Base-by-base conservation (phyloP, 1,140 invertebrate species). In the Hyphantria cunea region DNA sequence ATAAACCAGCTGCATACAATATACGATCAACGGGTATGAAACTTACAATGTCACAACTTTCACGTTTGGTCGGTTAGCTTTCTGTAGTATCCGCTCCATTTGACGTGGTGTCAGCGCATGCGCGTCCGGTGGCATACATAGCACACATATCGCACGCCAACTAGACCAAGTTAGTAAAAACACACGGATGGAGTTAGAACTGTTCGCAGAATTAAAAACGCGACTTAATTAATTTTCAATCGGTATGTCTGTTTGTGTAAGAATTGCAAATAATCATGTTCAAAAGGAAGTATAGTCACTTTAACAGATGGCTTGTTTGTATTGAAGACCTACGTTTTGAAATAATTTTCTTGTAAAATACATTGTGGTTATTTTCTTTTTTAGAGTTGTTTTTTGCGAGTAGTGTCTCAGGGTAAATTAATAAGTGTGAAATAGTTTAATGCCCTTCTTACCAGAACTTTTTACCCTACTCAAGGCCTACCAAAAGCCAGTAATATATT, bases 121-220 rank as follows among this genome's bases (percentile, higher is more conserved):
- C 67, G 76, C 80, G 84, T 89, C 86, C 86, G 86, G 75, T 76
- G 82, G 78, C 86, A 83, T 68, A 89, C 85, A 89, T 88, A 86
- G 81, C 80, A 70, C 17, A 80, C 85, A 86, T 90, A 90, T 87
- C 76, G 87, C 87, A 89, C 86, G 68, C 62, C 72, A 88, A 87
- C 73, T 85, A 72, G 83, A 85, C 78, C 80, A 78, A 61, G 67
- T 62, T 56, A 53, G 82, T 77, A 89, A 87, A 89, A 86, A 89
- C 83, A 76, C 59, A 86, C 79, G 78, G 83, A 84, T 84, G 76
- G 69, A 71, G 67, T 67, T 62, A 50, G 65, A 65, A 72, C 64
- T 45, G 66, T 66, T 69, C 41, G 63, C 62, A 70, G 66, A 68
- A 72, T 34, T 33, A 50, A 48, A 42, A 60, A 45, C 55, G 34